These are phyloP conservation scores for Eucera pruinosa DNA, from an alignment of 2,888 invertebrate species.

Conservation along the genomic window DNA sequence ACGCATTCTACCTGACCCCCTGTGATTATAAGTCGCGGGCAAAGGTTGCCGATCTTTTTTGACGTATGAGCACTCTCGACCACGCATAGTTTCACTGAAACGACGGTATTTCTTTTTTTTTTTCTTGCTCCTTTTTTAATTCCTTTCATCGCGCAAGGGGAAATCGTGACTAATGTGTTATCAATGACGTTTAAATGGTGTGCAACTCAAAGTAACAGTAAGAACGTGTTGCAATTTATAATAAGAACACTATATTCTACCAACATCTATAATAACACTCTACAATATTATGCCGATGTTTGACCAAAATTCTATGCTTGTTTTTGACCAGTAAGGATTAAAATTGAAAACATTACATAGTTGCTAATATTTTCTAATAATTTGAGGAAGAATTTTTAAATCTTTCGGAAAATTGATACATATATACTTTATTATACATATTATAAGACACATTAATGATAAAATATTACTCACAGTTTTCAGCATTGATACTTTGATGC, in stretches of 20 bases:
- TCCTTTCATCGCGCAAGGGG: background rate
- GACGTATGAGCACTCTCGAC: slow-evolving; percentile 88
- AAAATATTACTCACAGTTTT: slow-evolving; percentile 56
- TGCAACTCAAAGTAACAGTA: background rate
- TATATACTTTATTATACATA: background rate
- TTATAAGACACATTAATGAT: background rate
- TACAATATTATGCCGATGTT: too few species aligned
- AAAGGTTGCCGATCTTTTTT: slow-evolving; percentile 87
- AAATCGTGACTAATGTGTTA: slow-evolving; percentile 11
- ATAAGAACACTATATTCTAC: too few species aligned
- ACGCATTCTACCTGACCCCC: slow-evolving; percentile 89
- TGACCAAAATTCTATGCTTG: too few species aligned
- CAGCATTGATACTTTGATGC: slow-evolving; percentile 24
- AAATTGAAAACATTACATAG: background rate
- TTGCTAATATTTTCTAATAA: background rate
- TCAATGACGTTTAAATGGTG: background rate
- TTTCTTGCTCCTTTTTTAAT: background rate
- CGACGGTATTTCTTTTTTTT: slow-evolving; percentile 1
- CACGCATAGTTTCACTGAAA: slow-evolving; percentile 86
- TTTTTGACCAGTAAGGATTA: too few species aligned
- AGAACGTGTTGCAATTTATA: too few species aligned
- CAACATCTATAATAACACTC: too few species aligned
- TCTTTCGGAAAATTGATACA: too few species aligned
- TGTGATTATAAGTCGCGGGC: slow-evolving; percentile 85
- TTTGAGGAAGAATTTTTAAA: too few species aligned